Evolutionary conservation across 1,140 invertebrate species (phyloP), one percentile per base, ranked within the genome.

Genomic region (Drosophila suzukii): DNA sequence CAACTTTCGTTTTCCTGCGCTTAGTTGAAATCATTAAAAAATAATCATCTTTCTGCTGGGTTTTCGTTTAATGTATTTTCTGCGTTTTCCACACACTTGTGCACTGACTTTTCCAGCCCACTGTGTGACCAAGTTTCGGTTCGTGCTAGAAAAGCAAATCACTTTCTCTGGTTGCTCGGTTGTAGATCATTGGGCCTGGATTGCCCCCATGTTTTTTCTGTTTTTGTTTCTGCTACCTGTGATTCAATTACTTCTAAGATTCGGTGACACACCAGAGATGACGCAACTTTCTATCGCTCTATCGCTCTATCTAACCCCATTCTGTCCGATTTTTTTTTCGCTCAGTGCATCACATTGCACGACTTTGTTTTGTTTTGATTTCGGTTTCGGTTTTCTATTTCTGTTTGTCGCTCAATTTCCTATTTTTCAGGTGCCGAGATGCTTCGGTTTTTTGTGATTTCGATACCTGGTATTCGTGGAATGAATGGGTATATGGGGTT

Each of bases 11-110:
- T 81, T 76, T 72, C 55, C 78, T 70, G 63, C 50, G 54, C 46
- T 59, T 75, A 80, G 78, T 75, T 80, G 70, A 72, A 76, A 75
- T 71, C 78, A 81, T 81, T 81, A 74, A 80, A 81, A 47, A 70
- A 68, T 67, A 70, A 70, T 81, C 78, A 81, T 76, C 73, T 70
- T 75, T 67, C 60, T 70, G 68, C 50, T 74, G 44, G 65, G 46
- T 55, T 62, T 38, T 61, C 15, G 61, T 54, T 68, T 50, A 51
- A 66, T 67, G 61, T 66, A 51, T 32, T 67, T 65, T 51, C 30
- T 39, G 44, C 27, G 44, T 60, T 43, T 63, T 24, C 32, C 17
- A 34, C 53, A 36, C 32, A 38, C 51, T 34, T 51, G 49, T 51
- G 30, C 54, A n/a, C 20, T 58, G 32, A 50, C 51, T 63, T 63